Base-by-base conservation (phyloP, 2,888 invertebrate species). In the Cryptophagus acutangulus region DNA sequence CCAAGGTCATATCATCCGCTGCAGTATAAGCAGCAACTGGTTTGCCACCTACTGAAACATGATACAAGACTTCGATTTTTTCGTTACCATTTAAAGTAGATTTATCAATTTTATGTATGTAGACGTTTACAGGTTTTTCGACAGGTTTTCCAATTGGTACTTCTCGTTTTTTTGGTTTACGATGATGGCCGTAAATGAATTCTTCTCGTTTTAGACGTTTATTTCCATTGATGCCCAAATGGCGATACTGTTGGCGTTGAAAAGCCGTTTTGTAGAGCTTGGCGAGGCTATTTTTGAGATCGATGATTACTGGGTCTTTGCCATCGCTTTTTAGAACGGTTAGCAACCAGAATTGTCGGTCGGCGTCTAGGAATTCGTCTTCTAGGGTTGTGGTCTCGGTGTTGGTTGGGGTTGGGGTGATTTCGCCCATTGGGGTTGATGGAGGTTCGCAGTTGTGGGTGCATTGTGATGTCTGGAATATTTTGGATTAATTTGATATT, bases 11-110 rank as follows among this genome's bases (percentile, higher is more conserved):
- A 58, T 89, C 90, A 45, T 81, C 78, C 1, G 88, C 85, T 0
- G 90, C 90, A 2, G 84, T 84, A 2, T 79, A 77, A 0, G 89
- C 89, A 12, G 85, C 77, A 1, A 90, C 85, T 1, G 89, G 86
- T 50, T 83, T 76, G 0, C 87, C 88, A 20, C 82, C 82, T 1
- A 89, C 84, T 47, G 84, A 73, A 5, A 90, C 89, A 20, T 87
- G 84, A 64, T 90, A 90, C 13, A 90, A 78, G 46, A 90, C 77
- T 58, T 82, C 78, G 4, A 79, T 71, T 49, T 66, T 61, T 36
- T 64, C 58, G 41, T 68, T 62, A 2, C 66, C 67, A 35, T 66
- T 58, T n/a, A 52, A 41, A 40, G 72, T 71, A 16, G 68, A 64
- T 54, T 76, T 77, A 12, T 79, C 78, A 42, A 82, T 74, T 57